These are phyloP conservation scores for Ciconia nigra DNA, from an alignment of 2,797 vertebrate species.

Conservation along the genomic window DNA sequence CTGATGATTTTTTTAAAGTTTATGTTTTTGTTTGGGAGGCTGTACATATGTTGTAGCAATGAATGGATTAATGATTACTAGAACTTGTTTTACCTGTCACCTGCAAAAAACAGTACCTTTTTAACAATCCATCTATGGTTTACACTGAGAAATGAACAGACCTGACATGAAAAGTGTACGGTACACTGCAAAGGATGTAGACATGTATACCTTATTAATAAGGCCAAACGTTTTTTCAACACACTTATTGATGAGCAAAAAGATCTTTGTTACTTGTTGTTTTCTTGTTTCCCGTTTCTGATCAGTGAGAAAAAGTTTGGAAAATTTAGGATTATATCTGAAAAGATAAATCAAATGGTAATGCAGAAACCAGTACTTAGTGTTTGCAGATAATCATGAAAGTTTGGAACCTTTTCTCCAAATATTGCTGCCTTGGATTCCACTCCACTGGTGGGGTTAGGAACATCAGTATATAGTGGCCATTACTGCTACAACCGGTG, in stretches of 20 bases:
- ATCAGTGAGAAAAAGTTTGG: not conserved
- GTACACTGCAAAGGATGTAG: not conserved
- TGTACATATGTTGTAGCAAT: not conserved
- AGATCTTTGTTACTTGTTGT: not conserved
- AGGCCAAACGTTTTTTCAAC: not conserved
- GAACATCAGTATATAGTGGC: not conserved
- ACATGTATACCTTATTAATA: not conserved
- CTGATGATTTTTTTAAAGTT: not conserved
- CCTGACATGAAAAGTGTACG: not conserved
- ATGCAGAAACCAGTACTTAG: not conserved
- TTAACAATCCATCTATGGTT: not conserved
- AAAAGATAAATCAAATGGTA: not conserved
- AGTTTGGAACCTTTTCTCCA: not conserved
- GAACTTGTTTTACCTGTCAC: not conserved
- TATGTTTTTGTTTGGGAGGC: not conserved
- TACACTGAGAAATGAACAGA: not conserved
- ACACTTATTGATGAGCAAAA: not conserved
- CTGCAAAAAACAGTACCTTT: not conserved
- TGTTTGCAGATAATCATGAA: not conserved
- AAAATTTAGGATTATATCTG: not conserved
- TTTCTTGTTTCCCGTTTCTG: not conserved
- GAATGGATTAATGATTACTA: not conserved
- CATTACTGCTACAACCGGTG: not conserved
- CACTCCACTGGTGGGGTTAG: not conserved
- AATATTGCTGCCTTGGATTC: not conserved